Base-by-base conservation (phyloP, 2,888 invertebrate species). In the Bugulina stolonifera region DNA sequence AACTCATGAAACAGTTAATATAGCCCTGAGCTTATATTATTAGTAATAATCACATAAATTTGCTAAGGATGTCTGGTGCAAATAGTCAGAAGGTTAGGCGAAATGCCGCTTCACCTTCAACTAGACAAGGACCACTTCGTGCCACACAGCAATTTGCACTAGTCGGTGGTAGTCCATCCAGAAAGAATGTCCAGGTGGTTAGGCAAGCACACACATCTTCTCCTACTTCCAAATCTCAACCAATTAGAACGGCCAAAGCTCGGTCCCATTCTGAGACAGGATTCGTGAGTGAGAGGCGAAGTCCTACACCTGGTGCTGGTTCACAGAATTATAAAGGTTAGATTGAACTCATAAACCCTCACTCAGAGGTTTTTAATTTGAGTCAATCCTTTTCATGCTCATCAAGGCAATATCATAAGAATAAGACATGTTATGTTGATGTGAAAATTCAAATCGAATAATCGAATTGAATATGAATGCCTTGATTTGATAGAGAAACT, bases 91-190 rank as follows among this genome's bases (percentile, higher is more conserved):
- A 64, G n/a, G 64, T 64, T 64, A 64, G 27, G 32, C 27, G 64
- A 32, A 64, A 64, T 64, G 72, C 35, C 5, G 43, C 43, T 14
- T 52, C 70, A 29, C 57, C 71, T 14, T 71, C 72, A 1, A 54
- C 35, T 18, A 72, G 57, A 55, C 72, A 72, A 35, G 72, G 72
- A 34, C 72, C 72, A 27, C 32, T 72, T 54, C 54, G 57, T 54
- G 72, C 72, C 3, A 72, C 72, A 14, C 35, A 57, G 25, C 72
- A 72, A 29, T 72, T 72, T 58, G 55, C 72, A 1, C 54, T 72
- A 35, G 57, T 72, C 18, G 43, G 43, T 43, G 71, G 71, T 14
- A 71, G 71, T 35, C 71, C 71, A 22, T 25, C 71, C 18, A 52
- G 71, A 71, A 71, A 52, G 32, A 23, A 69, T 43, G 18, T 43